Percentiles rank a stretch among this genome's conserved stretches.
These are phyloP conservation scores for Platyrinchus mystaceus DNA, from an alignment of 2,797 vertebrate species.

Conservation along the genomic window DNA sequence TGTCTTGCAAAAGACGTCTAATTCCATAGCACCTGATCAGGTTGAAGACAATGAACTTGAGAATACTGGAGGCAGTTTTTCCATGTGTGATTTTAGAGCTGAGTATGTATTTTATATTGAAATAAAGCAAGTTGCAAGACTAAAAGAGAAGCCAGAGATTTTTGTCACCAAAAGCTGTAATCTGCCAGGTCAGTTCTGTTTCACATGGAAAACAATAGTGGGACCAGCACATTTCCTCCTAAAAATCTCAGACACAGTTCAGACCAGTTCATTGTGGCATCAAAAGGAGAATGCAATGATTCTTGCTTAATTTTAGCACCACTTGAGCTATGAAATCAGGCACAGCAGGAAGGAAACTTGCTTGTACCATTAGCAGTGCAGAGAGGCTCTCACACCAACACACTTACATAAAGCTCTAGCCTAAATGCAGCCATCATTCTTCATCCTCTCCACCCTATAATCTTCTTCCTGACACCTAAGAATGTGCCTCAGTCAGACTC, in stretches of 20 bases:
- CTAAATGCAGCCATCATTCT: not conserved
- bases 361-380: not conserved
- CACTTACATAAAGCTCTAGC: not conserved
- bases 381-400: not conserved
- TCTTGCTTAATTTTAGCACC: conserved; percentile 19
- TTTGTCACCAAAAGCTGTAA: not conserved
- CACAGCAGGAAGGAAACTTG: conserved; percentile 3
- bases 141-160: not conserved
- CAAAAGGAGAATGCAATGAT: not conserved
- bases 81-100: not conserved
- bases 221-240: not conserved
- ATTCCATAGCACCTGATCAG: not conserved
- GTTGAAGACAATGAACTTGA: not conserved
- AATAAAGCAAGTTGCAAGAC: not conserved
- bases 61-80: not conserved
- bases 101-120: not conserved
- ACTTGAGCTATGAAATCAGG: not conserved
- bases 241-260: not conserved
- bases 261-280: not conserved
- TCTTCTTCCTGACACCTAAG: not conserved
- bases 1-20: not conserved
- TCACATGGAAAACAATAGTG: not conserved
- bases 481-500: not conserved
- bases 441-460: not conserved
- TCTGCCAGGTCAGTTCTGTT: not conserved